These are phyloP conservation scores for Pagetopsis macropterus DNA, from an alignment of 2,797 vertebrate genomes.

Conservation along the genomic window DNA sequence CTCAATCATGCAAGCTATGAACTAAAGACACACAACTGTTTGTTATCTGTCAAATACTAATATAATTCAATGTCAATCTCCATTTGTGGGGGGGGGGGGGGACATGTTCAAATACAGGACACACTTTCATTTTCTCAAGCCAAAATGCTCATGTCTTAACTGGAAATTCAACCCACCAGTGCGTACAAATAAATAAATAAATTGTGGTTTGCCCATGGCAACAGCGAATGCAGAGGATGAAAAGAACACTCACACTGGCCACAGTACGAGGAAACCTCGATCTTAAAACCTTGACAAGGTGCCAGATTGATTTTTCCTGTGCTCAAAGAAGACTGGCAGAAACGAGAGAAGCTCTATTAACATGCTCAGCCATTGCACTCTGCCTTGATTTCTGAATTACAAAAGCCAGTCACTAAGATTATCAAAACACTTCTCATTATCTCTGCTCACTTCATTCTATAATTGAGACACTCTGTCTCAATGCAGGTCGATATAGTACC, in stretches of 20 bases:
- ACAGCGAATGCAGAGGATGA: slow-evolving; percentile 39
- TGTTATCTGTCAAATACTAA: slow-evolving; percentile 1
- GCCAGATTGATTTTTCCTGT: slow-evolving; percentile 72
- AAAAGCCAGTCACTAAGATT: slow-evolving; percentile 50
- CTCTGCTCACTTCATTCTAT: slow-evolving; percentile 53
- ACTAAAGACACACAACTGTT: not conserved
- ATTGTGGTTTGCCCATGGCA: slow-evolving; percentile 48
- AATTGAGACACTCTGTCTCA: slow-evolving; percentile 55
- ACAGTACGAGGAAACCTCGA: slow-evolving; percentile 44
- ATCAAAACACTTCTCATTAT: slow-evolving; percentile 66
- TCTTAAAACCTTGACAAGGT: slow-evolving; percentile 66
- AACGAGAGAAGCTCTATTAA: slow-evolving; percentile 70
- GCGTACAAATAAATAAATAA: slow-evolving; percentile 47
- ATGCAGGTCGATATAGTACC: slow-evolving; percentile 40
- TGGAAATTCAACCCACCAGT: slow-evolving; percentile 28
- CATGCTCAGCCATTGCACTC: slow-evolving; percentile 55
- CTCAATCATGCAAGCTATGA: not conserved
- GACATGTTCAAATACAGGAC: not conserved
- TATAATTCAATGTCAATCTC: not conserved
- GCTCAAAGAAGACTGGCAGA: slow-evolving; percentile 55
- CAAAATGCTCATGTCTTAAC: slow-evolving; percentile 6
- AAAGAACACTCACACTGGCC: slow-evolving; percentile 42
- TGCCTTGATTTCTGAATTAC: slow-evolving; percentile 59
- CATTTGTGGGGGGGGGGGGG: not conserved
- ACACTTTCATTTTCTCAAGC: not conserved